Conservation (phyloP, 2,888 invertebrate species). For the Lasius fuliginosus region DNA sequence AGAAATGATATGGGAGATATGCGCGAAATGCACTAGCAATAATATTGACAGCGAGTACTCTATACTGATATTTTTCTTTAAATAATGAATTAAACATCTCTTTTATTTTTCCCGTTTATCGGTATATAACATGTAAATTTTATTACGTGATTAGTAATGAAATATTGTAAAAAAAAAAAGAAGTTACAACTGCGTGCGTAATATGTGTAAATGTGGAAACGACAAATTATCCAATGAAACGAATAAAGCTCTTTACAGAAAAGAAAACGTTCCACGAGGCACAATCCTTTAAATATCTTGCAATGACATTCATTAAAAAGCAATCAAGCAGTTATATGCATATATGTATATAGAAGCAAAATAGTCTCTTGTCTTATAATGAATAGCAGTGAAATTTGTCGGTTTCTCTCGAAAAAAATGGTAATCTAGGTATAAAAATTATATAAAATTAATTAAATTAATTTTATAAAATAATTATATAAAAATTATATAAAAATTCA, state of each 20-base stretch:
- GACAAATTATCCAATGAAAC: background rate
- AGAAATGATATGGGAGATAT: background rate
- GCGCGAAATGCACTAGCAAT: background rate
- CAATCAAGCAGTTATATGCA: background rate
- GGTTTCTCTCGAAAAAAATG: background rate
- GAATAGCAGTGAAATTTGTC: background rate
- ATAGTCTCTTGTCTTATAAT: background rate
- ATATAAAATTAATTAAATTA: too few species aligned
- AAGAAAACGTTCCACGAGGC: background rate
- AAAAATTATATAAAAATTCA: background rate
- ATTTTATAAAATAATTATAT: conserved; percentile 8
- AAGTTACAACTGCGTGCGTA: background rate
- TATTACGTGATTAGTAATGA: background rate
- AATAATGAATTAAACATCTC: background rate
- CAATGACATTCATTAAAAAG: conserved; percentile 22
- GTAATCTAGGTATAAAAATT: background rate
- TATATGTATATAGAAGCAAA: background rate
- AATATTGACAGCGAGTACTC: conserved; percentile 6
- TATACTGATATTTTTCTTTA: background rate
- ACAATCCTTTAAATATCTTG: background rate
- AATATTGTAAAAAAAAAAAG: background rate
- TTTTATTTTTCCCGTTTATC: background rate
- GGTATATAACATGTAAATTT: background rate
- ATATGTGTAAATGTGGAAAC: background rate
- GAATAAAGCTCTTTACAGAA: conserved; percentile 3